Evolutionary conservation across 2,113 vertebrate genomes (phyloP).

Genomic region (Elephantulus edwardii): DNA sequence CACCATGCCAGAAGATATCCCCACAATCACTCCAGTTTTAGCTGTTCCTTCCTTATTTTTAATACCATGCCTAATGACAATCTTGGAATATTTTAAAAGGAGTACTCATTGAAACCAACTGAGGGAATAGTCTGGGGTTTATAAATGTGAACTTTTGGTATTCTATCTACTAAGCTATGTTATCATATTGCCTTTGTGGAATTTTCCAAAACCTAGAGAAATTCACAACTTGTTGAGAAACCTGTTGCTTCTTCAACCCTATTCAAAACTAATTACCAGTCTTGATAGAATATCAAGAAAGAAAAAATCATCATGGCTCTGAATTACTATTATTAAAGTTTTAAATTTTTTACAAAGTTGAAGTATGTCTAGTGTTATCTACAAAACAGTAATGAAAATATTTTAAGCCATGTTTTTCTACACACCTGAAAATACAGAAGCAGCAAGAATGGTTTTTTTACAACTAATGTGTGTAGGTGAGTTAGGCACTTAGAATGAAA

Average conservation of each 20-base stretch:
- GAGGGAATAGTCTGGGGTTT: constrained; percentile 9
- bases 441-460: neutral
- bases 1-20: neutral
- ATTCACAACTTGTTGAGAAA: neutral
- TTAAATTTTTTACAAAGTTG: constrained; percentile 16
- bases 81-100: neutral
- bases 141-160: constrained; percentile 5
- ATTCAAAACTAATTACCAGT: constrained; percentile 40
- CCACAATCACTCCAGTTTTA: neutral
- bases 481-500: constrained; percentile 15
- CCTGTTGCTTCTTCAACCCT: constrained; percentile 4
- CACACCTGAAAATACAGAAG: constrained; percentile 18
- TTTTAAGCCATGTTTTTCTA: constrained; percentile 23
- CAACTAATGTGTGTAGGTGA: neutral
- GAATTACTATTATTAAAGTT: constrained; percentile 9
- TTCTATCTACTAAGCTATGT: neutral
- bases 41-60: constrained; percentile 2
- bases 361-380: neutral
- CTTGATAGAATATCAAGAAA: neutral
- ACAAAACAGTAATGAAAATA: constrained; percentile 39
- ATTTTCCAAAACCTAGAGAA: constrained; percentile 25
- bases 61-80: neutral
- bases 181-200: neutral
- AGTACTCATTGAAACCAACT: neutral
- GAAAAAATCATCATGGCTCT: neutral